phyloP scores from a whole-genome alignment of 2,797 vertebrate species.

The Pitangus sulphuratus region DNA sequence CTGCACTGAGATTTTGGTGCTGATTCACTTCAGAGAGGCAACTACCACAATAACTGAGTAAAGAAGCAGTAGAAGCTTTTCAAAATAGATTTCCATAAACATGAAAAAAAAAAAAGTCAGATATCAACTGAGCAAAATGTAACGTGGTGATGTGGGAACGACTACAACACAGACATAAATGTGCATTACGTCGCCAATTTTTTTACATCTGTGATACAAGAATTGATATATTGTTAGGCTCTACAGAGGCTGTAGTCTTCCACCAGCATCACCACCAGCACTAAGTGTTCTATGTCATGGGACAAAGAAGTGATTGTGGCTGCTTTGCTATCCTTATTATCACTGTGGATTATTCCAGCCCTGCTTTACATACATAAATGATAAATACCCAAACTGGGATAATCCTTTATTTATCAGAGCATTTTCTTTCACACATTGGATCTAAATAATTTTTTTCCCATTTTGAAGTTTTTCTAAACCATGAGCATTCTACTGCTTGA shows the following conservation, averaged over 20 bases:
- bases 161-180: not conserved
- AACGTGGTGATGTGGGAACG: not conserved
- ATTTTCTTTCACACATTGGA: not conserved
- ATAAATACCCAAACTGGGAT: not conserved
- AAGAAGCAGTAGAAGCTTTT: not conserved
- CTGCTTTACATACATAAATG: not conserved
- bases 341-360: not conserved
- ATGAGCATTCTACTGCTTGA: not conserved
- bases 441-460: not conserved
- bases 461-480: not conserved
- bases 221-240: not conserved
- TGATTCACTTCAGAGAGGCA: not conserved
- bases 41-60: not conserved
- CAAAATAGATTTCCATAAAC: conserved; percentile 10
- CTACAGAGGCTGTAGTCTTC: not conserved
- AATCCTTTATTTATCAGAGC: not conserved
- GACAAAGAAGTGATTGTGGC: not conserved
- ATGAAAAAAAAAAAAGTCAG: not conserved
- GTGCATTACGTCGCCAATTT: not conserved
- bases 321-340: not conserved
- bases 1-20: not conserved
- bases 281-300: not conserved
- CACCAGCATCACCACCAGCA: not conserved
- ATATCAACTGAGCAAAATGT: not conserved
- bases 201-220: not conserved